Evolutionary conservation across 2,797 vertebrate genomes (phyloP), one percentile per base, ranked within the genome.

Genomic region (Lithobates sylvaticus): DNA sequence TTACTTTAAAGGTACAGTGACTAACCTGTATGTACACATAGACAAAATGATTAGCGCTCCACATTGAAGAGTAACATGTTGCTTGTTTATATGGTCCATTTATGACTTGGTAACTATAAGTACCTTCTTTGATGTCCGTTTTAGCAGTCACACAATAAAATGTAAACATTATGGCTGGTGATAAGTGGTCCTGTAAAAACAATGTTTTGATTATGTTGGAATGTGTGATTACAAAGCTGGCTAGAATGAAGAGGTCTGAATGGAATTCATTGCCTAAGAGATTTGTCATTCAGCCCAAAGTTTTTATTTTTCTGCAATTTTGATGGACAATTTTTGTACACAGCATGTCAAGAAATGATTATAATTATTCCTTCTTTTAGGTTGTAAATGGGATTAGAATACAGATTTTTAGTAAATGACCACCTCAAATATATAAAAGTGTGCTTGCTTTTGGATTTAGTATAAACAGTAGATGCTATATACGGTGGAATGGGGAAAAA

Each of bases 151-250:
- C 61, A 76, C 73, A 84, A 76, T 84, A 76, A 68, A 76, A 76
- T 67, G 32, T 42, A 75, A 83, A 67, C 36, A 83, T 15, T 71
- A 2, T 21, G n/a, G 47, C 26, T 13, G 26, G 65, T 67, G 78
- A 81, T 71, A 81, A 81, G 78, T 54, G 12, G 67, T 32, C 42
- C 68, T 81, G 78, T 71, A 68, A 47, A 70, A 83, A 83, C 58
- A 74, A 13, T 67, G 64, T 83, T 83, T 29, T 44, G 71, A 83
- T 83, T 83, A 76, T 21, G 34, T 61, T 74, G 61, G 72, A 83
- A 83, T 83, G 81, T 10, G 12, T 75, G 61, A 83, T 83, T 78
- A 84, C 32, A n/a, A 74, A 77, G 27, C 26, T 9, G 85, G 76
- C 81, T 65, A 47, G 79, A 70, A 50, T 6, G n/a, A 27, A 50